These are phyloP conservation scores for Fistularia commersonii DNA, from an alignment of 2,797 vertebrate species.

Conservation along the genomic window DNA sequence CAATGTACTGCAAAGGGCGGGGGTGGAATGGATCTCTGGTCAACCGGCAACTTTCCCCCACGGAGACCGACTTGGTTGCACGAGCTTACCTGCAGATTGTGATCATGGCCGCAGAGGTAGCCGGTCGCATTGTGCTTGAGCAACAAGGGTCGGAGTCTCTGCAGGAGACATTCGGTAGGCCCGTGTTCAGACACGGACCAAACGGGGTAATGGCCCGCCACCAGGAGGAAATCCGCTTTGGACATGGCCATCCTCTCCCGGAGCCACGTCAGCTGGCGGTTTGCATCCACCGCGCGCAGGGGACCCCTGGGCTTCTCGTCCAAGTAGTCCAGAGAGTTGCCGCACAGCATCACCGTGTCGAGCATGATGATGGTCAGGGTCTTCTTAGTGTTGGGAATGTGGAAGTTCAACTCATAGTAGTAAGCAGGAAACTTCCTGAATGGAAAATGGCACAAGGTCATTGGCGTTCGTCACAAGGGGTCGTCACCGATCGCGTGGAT, in stretches of 20 bases:
- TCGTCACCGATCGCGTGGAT: neutral
- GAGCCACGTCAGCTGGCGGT: constrained; percentile 84
- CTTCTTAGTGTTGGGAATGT: constrained; percentile 74
- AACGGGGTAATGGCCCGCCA: constrained; percentile 91
- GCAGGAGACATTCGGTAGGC: constrained; percentile 83
- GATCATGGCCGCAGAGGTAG: constrained; percentile 91
- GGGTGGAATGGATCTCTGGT: too few relatives aligned
- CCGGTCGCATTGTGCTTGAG: constrained; percentile 81
- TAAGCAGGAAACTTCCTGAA: constrained; percentile 85
- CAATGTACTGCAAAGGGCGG: constrained; percentile 73
- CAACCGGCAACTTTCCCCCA: neutral
- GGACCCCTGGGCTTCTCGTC: constrained; percentile 74
- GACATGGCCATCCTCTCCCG: constrained; percentile 76
- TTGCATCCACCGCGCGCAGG: constrained; percentile 44
- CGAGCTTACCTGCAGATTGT: constrained; percentile 87
- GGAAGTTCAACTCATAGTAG: constrained; percentile 85
- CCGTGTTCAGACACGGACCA: constrained; percentile 93
- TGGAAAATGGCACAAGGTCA: too few relatives aligned
- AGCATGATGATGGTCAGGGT: constrained; percentile 85
- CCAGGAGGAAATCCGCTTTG: constrained; percentile 84
- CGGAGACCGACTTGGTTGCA: too few relatives aligned
- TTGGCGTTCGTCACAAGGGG: neutral
- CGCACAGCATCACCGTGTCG: constrained; percentile 87
- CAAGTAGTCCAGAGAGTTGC: constrained; percentile 80
- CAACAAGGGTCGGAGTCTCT: constrained; percentile 79